A percentile compares a stretch with the other conserved stretches of the same genome.
These are phyloP conservation scores for Protobothrops flavoviridis DNA, from an alignment of 2,113 vertebrate genomes.

Conservation along the genomic window DNA sequence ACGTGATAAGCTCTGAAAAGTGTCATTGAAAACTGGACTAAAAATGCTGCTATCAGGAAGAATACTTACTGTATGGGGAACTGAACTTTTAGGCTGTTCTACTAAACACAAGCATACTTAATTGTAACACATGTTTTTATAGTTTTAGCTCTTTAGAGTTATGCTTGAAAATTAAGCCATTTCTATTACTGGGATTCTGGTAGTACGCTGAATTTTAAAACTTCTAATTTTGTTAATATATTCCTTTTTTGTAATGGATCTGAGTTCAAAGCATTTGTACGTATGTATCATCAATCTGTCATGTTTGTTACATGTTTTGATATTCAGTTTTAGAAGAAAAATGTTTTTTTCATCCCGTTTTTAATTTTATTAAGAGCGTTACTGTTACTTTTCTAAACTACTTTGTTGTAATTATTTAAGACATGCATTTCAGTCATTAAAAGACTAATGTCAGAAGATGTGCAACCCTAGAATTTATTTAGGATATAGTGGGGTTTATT, in stretches of 20 bases:
- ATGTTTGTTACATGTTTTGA: conserved; percentile 39
- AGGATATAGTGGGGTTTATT: background rate
- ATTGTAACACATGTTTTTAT: background rate
- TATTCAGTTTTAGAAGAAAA: conserved; percentile 42
- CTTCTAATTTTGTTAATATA: conserved; percentile 37
- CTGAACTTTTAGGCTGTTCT: background rate
- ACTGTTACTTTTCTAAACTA: conserved; percentile 31
- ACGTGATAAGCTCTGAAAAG: conserved; percentile 8
- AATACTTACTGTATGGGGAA: conserved; percentile 13
- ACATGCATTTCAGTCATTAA: background rate
- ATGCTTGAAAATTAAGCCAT: conserved; percentile 35
- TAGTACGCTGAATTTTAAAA: background rate
- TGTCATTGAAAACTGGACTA: conserved; percentile 23
- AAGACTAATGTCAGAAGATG: background rate
- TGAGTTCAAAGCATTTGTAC: conserved; percentile 41
- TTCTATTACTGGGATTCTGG: conserved; percentile 45
- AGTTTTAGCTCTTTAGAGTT: background rate
- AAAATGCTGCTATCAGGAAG: conserved; percentile 24
- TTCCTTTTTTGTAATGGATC: conserved; percentile 29
- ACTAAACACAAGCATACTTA: background rate
- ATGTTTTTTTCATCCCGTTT: conserved; percentile 18
- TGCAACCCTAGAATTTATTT: background rate
- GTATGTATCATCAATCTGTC: conserved; percentile 34
- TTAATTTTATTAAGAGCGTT: conserved; percentile 27
- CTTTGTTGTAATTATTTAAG: background rate